A percentile compares a stretch with the other conserved stretches of the same genome.
Conservation (phyloP, 2,113 vertebrate species). For the Tychaedon coryphoeus region DNA sequence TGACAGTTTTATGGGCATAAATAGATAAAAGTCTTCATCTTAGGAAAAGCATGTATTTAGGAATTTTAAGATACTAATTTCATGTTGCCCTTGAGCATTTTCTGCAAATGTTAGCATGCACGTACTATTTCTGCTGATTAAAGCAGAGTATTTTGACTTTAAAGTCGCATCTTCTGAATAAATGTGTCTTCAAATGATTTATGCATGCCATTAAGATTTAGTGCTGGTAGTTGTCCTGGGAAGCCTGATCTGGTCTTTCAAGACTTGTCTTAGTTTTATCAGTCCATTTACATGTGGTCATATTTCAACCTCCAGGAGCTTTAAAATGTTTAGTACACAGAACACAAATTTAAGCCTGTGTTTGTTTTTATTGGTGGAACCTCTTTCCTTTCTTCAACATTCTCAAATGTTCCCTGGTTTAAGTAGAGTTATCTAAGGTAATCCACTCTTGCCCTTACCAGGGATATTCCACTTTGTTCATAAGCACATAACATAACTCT, state of each 20-base stretch:
- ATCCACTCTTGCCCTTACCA: conserved; percentile 86
- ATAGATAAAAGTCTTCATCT: conserved; percentile 64
- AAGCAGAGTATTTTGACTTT: conserved; percentile 55
- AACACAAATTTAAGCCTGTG: conserved; percentile 71
- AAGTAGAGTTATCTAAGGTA: conserved; percentile 87
- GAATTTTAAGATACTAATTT: conserved; percentile 48
- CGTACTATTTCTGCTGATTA: conserved; percentile 37
- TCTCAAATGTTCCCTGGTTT: conserved; percentile 91
- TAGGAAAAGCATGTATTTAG: conserved; percentile 68
- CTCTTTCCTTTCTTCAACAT: conserved; percentile 86
- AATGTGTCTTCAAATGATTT: conserved; percentile 61
- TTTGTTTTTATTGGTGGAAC: conserved; percentile 78
- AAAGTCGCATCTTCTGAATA: conserved; percentile 64
- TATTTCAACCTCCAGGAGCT: conserved; percentile 56
- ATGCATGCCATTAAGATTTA: conserved; percentile 67
- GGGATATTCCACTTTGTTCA: conserved; percentile 86
- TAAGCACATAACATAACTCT: conserved; percentile 77
- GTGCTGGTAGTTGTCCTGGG: conserved; percentile 50
- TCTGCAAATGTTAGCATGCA: conserved; percentile 69
- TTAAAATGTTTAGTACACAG: conserved; percentile 70
- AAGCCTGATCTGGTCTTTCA: conserved; percentile 66
- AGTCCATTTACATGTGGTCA: conserved; percentile 60
- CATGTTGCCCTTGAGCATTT: conserved; percentile 62
- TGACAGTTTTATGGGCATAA: conserved; percentile 34
- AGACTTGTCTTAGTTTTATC: conserved; percentile 49